Percentiles rank a stretch among this genome's conserved stretches.
phyloP scores from a whole-genome alignment of 2,888 invertebrate species.

The Chaitophorus viminalis region DNA sequence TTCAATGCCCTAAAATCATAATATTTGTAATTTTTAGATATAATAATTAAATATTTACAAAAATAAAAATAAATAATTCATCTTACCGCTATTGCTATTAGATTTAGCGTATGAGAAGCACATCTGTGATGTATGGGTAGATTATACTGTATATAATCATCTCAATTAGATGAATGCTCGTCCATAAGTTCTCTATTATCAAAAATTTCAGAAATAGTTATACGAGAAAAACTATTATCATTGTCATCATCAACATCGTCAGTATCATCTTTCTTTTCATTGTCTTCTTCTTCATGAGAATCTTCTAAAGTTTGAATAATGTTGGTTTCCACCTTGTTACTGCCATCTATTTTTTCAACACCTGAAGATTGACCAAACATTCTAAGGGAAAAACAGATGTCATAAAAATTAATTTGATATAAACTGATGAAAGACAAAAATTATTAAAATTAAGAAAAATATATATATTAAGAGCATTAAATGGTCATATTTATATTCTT shows the following conservation, averaged over 20 bases:
- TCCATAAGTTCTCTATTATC: constrained; percentile 5
- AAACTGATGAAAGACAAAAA: not conserved
- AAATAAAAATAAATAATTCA: constrained; percentile 9
- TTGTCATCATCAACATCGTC: not conserved
- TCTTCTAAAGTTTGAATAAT: constrained; percentile 7
- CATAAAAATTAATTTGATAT: not conserved
- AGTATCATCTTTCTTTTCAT: not conserved
- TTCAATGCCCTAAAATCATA: constrained; percentile 11
- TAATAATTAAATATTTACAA: not conserved
- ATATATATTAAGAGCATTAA: too few species aligned
- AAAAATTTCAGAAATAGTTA: not conserved
- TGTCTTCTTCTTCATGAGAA: not conserved
- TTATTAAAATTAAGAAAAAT: too few species aligned
- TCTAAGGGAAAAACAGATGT: not conserved
- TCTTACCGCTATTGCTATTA: constrained; percentile 20
- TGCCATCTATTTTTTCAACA: not conserved
- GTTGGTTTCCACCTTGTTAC: not conserved
- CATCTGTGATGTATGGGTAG: constrained; percentile 9
- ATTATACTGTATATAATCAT: constrained; percentile 2
- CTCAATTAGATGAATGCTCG: constrained; percentile 3
- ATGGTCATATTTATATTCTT: too few species aligned
- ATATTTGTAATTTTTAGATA: not conserved
- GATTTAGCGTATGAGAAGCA: constrained; percentile 17
- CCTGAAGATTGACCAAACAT: constrained; percentile 17
- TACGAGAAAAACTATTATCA: not conserved